Evolutionary conservation across 2,797 vertebrate genomes (phyloP).

Genomic region (Parambassis ranga): DNA sequence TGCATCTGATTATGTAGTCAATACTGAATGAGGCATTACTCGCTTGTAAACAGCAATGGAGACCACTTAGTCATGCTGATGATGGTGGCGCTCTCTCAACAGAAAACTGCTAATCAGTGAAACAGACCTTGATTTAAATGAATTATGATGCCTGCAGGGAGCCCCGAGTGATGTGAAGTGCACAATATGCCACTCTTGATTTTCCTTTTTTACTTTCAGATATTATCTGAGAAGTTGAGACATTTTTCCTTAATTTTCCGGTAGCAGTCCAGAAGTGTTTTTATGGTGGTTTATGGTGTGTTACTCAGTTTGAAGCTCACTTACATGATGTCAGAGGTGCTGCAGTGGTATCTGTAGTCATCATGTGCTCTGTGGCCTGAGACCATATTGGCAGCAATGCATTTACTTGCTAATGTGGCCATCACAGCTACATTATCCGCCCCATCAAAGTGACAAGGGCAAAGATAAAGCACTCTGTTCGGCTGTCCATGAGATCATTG

Average conservation of each 20-base stretch:
- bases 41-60: slow-evolving; percentile 41
- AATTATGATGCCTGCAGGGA: slow-evolving; percentile 32
- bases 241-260: background rate
- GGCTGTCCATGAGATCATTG: slow-evolving; percentile 54
- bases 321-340: slow-evolving; percentile 11
- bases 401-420: slow-evolving; percentile 69
- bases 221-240: slow-evolving; percentile 23
- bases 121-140: slow-evolving; percentile 53
- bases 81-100: slow-evolving; percentile 37
- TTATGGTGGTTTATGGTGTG: background rate
- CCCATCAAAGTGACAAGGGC: slow-evolving; percentile 62
- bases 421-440: slow-evolving; percentile 59
- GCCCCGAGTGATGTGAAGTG: slow-evolving; percentile 23
- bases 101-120: slow-evolving; percentile 54
- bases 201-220: slow-evolving; percentile 22
- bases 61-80: slow-evolving; percentile 49
- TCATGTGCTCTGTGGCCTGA: slow-evolving; percentile 41
- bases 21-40: slow-evolving; percentile 41
- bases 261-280: slow-evolving; percentile 1
- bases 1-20: slow-evolving; percentile 47
- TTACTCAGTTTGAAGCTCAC: background rate
- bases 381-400: slow-evolving; percentile 57
- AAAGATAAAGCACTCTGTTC: slow-evolving; percentile 49
- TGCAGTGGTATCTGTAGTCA: slow-evolving; percentile 16
- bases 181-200: slow-evolving; percentile 30